phyloP scores from a whole-genome alignment of 2,797 vertebrate species.

The Clarias laeviceps region DNA sequence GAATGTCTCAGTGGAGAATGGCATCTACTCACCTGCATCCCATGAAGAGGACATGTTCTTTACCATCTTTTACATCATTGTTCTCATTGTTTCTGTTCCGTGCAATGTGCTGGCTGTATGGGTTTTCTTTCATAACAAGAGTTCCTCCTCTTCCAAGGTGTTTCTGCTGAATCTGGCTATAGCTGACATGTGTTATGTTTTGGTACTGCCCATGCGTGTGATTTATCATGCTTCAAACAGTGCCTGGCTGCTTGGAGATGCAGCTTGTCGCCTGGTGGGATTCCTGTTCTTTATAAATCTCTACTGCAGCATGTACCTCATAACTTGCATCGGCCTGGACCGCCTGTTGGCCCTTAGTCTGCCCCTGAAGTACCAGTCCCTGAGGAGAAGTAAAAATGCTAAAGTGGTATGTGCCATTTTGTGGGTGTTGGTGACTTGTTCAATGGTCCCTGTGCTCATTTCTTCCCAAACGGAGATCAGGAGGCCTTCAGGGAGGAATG shows the following conservation, averaged over 20 bases:
- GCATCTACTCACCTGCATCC: constrained; percentile 44
- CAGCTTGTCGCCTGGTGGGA: constrained; percentile 67
- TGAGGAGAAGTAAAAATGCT: constrained; percentile 67
- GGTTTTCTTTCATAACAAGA: constrained; percentile 66
- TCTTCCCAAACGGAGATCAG: constrained; percentile 26
- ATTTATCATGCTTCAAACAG: constrained; percentile 69
- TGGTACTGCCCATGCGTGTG: constrained; percentile 74
- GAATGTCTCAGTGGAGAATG: constrained; percentile 59
- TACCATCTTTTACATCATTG: constrained; percentile 68
- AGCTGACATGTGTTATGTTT: constrained; percentile 73
- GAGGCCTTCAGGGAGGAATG: constrained; percentile 43
- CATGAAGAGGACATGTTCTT: constrained; percentile 66
- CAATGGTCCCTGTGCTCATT: constrained; percentile 67
- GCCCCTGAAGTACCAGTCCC: constrained; percentile 59
- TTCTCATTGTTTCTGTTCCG: constrained; percentile 73
- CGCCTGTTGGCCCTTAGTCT: constrained; percentile 71
- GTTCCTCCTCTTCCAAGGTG: constrained; percentile 64
- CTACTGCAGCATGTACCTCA: constrained; percentile 77
- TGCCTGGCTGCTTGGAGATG: constrained; percentile 70
- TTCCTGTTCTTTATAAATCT: constrained; percentile 79
- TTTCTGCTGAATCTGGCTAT: constrained; percentile 73
- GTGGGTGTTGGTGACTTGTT: constrained; percentile 65
- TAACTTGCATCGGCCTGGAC: constrained; percentile 76
- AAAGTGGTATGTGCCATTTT: constrained; percentile 62
- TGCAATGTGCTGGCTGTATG: constrained; percentile 73